Conservation (phyloP, 2,797 vertebrate species). For the Nyctalus aviator region DNA sequence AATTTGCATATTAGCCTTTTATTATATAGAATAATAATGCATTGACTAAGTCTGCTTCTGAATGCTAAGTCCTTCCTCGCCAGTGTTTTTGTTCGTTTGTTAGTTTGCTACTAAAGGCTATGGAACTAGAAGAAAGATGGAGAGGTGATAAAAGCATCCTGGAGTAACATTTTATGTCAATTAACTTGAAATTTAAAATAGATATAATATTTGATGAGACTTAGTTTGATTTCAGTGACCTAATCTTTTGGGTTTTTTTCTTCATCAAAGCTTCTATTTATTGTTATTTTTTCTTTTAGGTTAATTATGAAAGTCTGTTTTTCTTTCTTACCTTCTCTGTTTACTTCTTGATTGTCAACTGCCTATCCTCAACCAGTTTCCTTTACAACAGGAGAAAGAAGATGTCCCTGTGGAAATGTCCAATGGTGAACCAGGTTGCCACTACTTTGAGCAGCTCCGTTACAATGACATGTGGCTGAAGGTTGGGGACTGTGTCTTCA, state of each 20-base stretch:
- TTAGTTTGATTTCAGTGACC: conserved; percentile 35
- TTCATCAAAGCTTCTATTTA: neutral
- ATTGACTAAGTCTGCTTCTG: conserved; percentile 15
- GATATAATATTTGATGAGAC: neutral
- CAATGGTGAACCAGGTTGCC: conserved; percentile 96
- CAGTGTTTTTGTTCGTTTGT: neutral
- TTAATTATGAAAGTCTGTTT: conserved; percentile 39
- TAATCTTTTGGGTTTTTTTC: neutral
- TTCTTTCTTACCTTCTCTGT: neutral
- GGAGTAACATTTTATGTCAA: conserved; percentile 47
- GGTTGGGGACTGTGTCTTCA: conserved; percentile 97
- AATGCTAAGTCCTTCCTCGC: neutral
- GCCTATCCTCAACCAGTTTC: conserved; percentile 53
- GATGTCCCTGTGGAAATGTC: conserved; percentile 96
- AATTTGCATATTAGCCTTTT: too few species aligned
- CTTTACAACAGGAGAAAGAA: conserved; percentile 93
- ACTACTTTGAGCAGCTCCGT: conserved; percentile 97
- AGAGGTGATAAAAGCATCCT: neutral
- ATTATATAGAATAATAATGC: neutral
- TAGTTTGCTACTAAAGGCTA: neutral
- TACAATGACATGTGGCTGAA: conserved; percentile 97
- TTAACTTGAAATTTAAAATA: conserved; percentile 55
- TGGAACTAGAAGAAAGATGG: neutral
- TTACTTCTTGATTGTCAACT: conserved; percentile 55
- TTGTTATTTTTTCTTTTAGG: conserved; percentile 26